Evolutionary conservation across 2,113 vertebrate species (phyloP), one percentile per base, ranked within the genome.

Genomic region (Cyanistes caeruleus): DNA sequence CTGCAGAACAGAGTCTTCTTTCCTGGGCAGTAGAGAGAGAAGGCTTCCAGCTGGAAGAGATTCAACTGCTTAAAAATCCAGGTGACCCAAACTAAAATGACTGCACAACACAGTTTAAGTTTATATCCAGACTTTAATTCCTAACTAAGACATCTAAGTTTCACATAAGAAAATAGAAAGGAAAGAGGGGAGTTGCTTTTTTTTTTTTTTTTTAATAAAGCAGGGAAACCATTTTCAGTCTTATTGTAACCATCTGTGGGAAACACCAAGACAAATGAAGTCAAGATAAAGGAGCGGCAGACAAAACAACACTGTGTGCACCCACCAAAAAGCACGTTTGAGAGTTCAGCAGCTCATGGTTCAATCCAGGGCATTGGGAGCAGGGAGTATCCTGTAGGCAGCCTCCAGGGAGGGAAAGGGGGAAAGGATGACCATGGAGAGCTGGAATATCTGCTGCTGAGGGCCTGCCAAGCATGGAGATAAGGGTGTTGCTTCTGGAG

Each of bases 171-270:
- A 84, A 93, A 55, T 10, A 19, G 67, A 89, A 83, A 72, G 4
- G 13, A 73, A 25, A 28, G 31, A 12, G 10, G 2, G 3, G 2
- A 53, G 15, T 41, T n/a, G 25, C 43, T 43, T 33, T 18, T 5
- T 31, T 49, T 48, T 7, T 37, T 53, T 67, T 39, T 24, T 15
- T 24, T 35, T 31, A 11, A 43, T 59, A 43, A 56, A 35, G 18
- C 5, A 3, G 35, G 35, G 46, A 89, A 87, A 95, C 33, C 20
- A 52, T 67, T 86, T 81, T 33, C 44, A 56, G 44, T 81, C 76
- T 95, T 96, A 95, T 63, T 96, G 48, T 59, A 92, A 90, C 89
- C 83, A 91, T 91, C 84, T 96, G 87, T 77, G 55, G 74, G 75
- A 80, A 96, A 87, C 77, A 87, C 52, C 28, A 89, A 79, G 93